Evolutionary conservation across 2,113 vertebrate species (phyloP).

Genomic region (Corydoras maculifer): DNA sequence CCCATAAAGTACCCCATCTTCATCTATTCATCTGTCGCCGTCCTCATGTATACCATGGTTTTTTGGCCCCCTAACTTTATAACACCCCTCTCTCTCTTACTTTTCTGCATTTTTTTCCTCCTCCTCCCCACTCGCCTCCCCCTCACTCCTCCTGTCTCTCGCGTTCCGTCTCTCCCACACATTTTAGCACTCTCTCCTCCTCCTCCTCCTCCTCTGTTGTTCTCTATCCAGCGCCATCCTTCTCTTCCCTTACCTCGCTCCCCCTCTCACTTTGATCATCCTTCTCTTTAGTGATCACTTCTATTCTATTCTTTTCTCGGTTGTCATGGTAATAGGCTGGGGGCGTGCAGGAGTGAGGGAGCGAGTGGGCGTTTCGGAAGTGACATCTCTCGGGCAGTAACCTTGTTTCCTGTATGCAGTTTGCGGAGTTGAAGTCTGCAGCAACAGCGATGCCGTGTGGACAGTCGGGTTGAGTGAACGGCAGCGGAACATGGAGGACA

Average conservation of each 20-base stretch:
- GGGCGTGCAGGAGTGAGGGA: conserved; percentile 68
- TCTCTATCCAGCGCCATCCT: conserved; percentile 22
- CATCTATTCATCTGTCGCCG: conserved; percentile 51
- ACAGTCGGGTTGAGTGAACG: conserved; percentile 50
- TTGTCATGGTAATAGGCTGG: conserved; percentile 77
- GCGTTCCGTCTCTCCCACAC: conserved; percentile 34
- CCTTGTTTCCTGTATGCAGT: conserved; percentile 73
- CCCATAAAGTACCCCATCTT: conserved; percentile 64
- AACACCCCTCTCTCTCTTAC: background rate
- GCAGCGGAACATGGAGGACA: conserved; percentile 8
- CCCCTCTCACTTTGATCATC: conserved; percentile 58
- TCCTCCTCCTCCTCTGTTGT: conserved; percentile 18
- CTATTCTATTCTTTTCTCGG: conserved; percentile 76
- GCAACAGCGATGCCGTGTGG: conserved; percentile 72
- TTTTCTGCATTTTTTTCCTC: background rate
- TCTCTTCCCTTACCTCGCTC: conserved; percentile 31
- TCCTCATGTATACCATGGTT: conserved; percentile 35
- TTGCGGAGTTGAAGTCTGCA: conserved; percentile 54
- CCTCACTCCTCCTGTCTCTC: conserved; percentile 25
- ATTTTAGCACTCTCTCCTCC: conserved; percentile 25
- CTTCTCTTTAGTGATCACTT: conserved; percentile 74
- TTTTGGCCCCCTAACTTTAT: conserved; percentile 42
- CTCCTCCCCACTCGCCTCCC: conserved; percentile 12
- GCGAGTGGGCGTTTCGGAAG: conserved; percentile 76
- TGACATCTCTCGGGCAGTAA: conserved; percentile 77